These are phyloP conservation scores for Hippopotamyrus pictus DNA, from an alignment of 2,797 vertebrate species.

Conservation along the genomic window DNA sequence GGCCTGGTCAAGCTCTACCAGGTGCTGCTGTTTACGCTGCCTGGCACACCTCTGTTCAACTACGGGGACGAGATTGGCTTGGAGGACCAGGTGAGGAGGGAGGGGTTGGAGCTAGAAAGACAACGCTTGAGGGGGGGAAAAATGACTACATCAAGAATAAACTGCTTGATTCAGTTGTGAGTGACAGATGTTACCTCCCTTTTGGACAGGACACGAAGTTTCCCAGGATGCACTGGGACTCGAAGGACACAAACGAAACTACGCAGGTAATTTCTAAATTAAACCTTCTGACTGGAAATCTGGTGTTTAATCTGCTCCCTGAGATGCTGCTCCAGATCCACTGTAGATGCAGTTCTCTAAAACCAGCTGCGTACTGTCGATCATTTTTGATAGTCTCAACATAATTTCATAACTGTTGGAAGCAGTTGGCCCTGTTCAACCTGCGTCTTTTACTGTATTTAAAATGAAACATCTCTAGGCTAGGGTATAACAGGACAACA, in stretches of 20 bases:
- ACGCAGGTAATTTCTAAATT: conserved; percentile 44
- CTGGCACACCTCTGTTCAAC: conserved; percentile 71
- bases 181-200: conserved; percentile 4
- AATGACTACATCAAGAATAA: no score
- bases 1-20: conserved; percentile 55
- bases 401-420: not conserved
- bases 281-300: not conserved
- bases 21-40: conserved; percentile 73
- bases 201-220: conserved; percentile 39
- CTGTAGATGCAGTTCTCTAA: not conserved
- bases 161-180: conserved; percentile 25
- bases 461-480: not conserved
- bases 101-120: not conserved
- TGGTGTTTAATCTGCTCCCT: not conserved
- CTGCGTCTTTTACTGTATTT: not conserved
- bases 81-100: conserved; percentile 45
- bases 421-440: not conserved
- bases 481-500: not conserved
- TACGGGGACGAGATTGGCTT: conserved; percentile 81
- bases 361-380: not conserved
- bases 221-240: conserved; percentile 58
- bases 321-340: not conserved
- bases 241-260: conserved; percentile 42
- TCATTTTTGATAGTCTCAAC: not conserved
- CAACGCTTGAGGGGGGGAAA: conserved; percentile 23